Evolutionary conservation across 2,113 vertebrate genomes (phyloP), one percentile per base, ranked within the genome.

Genomic region (Notarius lentiginosus): DNA sequence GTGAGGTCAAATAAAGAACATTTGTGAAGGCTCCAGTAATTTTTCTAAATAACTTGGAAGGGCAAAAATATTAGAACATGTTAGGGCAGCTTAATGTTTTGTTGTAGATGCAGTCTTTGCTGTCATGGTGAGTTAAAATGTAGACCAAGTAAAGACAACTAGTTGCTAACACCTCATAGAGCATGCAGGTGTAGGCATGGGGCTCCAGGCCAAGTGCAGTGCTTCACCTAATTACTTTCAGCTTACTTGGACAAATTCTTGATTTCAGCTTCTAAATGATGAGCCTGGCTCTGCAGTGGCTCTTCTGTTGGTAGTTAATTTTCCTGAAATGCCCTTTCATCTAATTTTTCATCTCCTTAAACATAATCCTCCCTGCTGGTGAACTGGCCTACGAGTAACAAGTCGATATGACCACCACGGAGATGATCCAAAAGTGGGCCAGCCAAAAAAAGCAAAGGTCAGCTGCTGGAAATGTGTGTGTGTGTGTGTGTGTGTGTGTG

Each of bases 261-360:
- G 76, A 90, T 89, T 90, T 91, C 87, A 86, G 65, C 53, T 89
- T 75, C 79, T 84, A 85, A 87, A 73, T 87, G 55, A 72, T 60
- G 87, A 85, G 83, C 86, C 41, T 60, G 85, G 88, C 87, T 41
- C 34, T 41, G 2, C 18, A 89, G 82, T 8, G 41, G 51, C 60
- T 82, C 83, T 68, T 85, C 34, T 79, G 60, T 77, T 79, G 60
- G 83, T 55, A 83, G 79, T 85, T 85, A 60, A 80, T 60, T 61
- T 83, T 88, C 65, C 75, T 68, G n/a, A 80, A 82, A 51, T 75
- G 30, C 72, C 22, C 80, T 34, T 72, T 84, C 24, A 65, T 89
- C 86, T 86, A 51, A 89, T 92, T 93, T 92, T 89, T 83, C 88
- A 81, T 89, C 83, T 90, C 90, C 73, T 84, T 88, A 87, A 84